Base-by-base conservation (phyloP, 2,888 invertebrate species). In the Brachyptera risi region DNA sequence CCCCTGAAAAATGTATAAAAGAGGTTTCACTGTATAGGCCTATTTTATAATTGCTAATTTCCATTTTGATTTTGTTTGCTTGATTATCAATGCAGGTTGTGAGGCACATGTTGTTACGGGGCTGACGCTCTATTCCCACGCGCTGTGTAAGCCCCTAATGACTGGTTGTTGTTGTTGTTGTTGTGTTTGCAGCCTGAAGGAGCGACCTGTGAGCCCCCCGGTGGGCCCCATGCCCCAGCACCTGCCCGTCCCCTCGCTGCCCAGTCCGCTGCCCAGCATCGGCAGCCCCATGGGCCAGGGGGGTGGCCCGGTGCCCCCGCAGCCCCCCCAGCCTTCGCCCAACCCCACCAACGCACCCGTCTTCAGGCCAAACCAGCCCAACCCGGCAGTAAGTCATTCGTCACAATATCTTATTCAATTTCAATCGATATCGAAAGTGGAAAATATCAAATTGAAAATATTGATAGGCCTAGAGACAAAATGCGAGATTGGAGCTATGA, bases 191-290 rank as follows among this genome's bases (percentile, higher is more conserved):
- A 80, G 80, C 69, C 73, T 87, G 5, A 86, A 87, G 69, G 87
- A 87, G 68, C 76, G 86, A n/a, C 85, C 86, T 0, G 79, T 86
- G 5, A 86, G 85, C 72, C 87, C 83, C 3, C 76, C 78, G 11
- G 79, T 81, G 24, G 80, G 77, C n/a, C 73, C 79, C n/a, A 77
- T 80, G 3, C 79, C 71, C n/a, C n/a, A n/a, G n/a, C 65, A 51
- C 21, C 71, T 75, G 31, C 65, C 71, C 59, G 75, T 68, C 68
- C 78, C 76, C 66, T 80, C 75, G 67, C 74, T 78, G 57, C 75
- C 81, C 21, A 81, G 81, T 69, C 82, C 83, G 2, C 68, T 81
- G 58, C 78, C 80, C 50, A 79, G 76, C 65, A 80, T 76, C 64
- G 82, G 82, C 67, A 81, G 80, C 70, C 80, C 81, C 1, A 80